Evolutionary conservation across 2,797 vertebrate species (phyloP), one percentile per base, ranked within the genome.

Genomic region (Oreonectes daqikongensis): DNA sequence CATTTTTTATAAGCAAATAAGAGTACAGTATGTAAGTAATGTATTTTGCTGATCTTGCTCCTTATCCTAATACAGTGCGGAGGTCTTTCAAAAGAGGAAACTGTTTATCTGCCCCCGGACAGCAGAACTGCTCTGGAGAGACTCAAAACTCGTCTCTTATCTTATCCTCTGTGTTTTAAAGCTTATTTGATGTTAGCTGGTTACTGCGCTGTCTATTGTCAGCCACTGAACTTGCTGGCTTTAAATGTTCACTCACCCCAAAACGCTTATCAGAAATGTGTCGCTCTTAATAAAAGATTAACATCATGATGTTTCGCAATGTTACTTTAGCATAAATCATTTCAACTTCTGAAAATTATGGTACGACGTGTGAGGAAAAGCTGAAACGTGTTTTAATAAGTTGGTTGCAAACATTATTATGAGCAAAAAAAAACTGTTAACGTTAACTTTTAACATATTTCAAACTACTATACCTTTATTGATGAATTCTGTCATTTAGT

Each of bases 21-120:
- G 35, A 35, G 35, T 35, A 35, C 35, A 38, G 59, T 81, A 85
- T 85, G 79, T 46, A 35, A 40, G 38, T 48, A 78, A 85, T 85
- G 82, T 85, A 86, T 89, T 90, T 84, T 74, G 79, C 84, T 87
- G 85, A 90, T 89, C 87, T 79, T 18, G 77, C 84, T 81, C 82
- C 86, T 91, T 87, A 85, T 89, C 88, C 88, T 84, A 86, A 87
- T 85, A 85, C 90, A 82, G 84, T 90, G 87, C 77, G 84, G 53
- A 52, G 86, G 87, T 87, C 85, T 91, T 90, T 89, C 76, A 90
- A 80, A 89, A 90, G 87, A 91, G 90, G 89, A 93, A 91, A 86
- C 79, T 75, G 81, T 91, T 90, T 91, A 89, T 93, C 91, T 90
- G 80, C 71, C 40, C 73, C 79, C 81, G 86, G 87, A 87, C 89